Evolutionary conservation across 2,797 vertebrate species (phyloP), one percentile per base, ranked within the genome.

Genomic region (Cercopithecus petaurista): DNA sequence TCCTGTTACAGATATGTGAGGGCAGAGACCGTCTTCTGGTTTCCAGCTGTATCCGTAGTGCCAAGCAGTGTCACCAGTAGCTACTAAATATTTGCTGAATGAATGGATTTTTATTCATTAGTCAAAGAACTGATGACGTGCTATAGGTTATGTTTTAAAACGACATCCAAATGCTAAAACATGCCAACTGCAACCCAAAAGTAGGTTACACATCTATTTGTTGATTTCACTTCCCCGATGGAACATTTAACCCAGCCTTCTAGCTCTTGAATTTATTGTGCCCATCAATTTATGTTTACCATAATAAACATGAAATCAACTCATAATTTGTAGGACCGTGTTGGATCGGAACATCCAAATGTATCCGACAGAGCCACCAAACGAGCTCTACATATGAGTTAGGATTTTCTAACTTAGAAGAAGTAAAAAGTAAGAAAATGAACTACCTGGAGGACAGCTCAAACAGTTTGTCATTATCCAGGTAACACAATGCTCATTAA

Each of bases 141-240:
- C 33, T 93, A 33, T 30, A 83, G 52, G 33, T 87, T 86, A 50
- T 64, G n/a, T 75, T 92, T 93, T 85, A 86, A 93, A 97, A 79
- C 15, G 26, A 52, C 28, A n/a, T 41, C 9, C 41, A 83, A 91
- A 61, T 83, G 67, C 67, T 95, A 13, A 5, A 64, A 36, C 55
- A 33, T 73, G 67, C 80, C 52, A 90, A 76, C 79, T 77, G n/a
- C 33, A 95, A 70, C 75, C 59, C 77, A 92, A 93, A 92, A 26
- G 28, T 26, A 46, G 59, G 46, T 64, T 41, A 84, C 43, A 12
- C 39, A 46, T 93, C 26, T 95, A 0, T 83, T 59, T 91, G 33
- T 95, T 92, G 52, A 33, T 55, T 1, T 80, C 0, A 83, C 48
- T 89, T 43, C 22, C 67, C 30, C 46, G 10, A 30, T 85, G 52